Evolutionary conservation across 2,797 vertebrate genomes (phyloP).

Genomic region (Sebastes trivittatus): DNA sequence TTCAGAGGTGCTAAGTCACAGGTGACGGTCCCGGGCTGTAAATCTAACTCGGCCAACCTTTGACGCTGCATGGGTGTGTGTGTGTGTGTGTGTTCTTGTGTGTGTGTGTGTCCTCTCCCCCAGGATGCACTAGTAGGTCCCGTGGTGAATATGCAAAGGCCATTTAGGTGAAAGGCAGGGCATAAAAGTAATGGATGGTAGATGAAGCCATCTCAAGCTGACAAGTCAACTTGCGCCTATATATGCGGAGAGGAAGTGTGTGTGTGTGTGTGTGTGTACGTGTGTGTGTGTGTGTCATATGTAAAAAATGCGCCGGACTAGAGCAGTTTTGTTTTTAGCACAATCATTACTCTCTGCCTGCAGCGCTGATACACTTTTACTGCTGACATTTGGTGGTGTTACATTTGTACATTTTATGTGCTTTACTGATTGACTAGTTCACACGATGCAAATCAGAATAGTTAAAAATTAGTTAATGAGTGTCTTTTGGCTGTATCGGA

Average conservation of each 20-base stretch:
- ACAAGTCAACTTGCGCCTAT: constrained; percentile 83
- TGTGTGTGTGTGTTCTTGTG: constrained; percentile 5
- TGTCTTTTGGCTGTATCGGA: constrained; percentile 58
- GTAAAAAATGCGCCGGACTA: constrained; percentile 39
- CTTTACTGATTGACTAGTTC: constrained; percentile 80
- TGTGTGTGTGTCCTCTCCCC: constrained; percentile 54
- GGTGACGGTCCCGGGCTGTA: constrained; percentile 91
- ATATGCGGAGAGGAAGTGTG: constrained; percentile 37
- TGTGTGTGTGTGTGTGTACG: not conserved
- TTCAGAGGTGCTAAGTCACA: constrained; percentile 93
- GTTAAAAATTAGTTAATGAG: constrained; percentile 77
- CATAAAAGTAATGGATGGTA: constrained; percentile 89
- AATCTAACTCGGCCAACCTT: constrained; percentile 87
- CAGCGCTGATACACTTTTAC: constrained; percentile 71
- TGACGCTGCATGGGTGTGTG: constrained; percentile 41
- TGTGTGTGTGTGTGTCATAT: constrained; percentile 14
- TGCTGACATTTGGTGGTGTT: constrained; percentile 67
- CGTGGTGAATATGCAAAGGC: constrained; percentile 90
- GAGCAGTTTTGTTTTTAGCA: constrained; percentile 80
- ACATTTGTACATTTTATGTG: constrained; percentile 74
- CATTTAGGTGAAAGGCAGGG: constrained; percentile 90
- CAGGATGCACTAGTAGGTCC: constrained; percentile 70
- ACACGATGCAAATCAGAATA: constrained; percentile 68
- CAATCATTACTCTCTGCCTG: constrained; percentile 89
- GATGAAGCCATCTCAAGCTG: constrained; percentile 86